phyloP scores from a whole-genome alignment of 2,888 invertebrate species.

The Sinodicranocentrus sp. region DNA sequence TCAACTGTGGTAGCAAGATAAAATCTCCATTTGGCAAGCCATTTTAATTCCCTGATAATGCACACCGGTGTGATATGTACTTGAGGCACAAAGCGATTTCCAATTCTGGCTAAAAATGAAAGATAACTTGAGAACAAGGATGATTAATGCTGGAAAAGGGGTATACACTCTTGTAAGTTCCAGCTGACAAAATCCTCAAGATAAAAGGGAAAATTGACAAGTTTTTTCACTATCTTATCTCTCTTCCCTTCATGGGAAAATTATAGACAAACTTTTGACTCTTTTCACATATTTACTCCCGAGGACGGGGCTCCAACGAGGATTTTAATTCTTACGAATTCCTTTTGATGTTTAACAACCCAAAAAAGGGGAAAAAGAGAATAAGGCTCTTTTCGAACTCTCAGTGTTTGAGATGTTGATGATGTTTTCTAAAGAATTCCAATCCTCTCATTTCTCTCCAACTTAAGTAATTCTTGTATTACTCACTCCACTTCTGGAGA shows the following conservation, averaged over 20 bases:
- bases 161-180: too few relatives aligned
- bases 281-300: not conserved
- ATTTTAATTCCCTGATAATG: too few relatives aligned
- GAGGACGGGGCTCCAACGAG: not conserved
- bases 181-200: too few relatives aligned
- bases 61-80: too few relatives aligned
- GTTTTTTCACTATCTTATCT: not conserved
- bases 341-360: conserved; percentile 16
- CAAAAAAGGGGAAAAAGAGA: not conserved
- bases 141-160: too few relatives aligned
- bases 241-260: not conserved
- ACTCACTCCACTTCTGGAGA: not conserved
- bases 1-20: too few relatives aligned
- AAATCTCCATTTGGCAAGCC: too few relatives aligned
- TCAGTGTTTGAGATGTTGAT: not conserved
- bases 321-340: conserved; percentile 5
- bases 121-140: too few relatives aligned
- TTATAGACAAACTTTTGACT: conserved; percentile 30
- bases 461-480: conserved; percentile 19
- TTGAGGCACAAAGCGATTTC: too few relatives aligned
- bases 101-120: too few relatives aligned
- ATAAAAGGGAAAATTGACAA: not conserved
- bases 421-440: conserved; percentile 49
- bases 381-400: not conserved
- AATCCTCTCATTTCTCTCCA: conserved; percentile 36